Base-by-base conservation (phyloP, 1,140 invertebrate species). In the Brachionus manjavacas region DNA sequence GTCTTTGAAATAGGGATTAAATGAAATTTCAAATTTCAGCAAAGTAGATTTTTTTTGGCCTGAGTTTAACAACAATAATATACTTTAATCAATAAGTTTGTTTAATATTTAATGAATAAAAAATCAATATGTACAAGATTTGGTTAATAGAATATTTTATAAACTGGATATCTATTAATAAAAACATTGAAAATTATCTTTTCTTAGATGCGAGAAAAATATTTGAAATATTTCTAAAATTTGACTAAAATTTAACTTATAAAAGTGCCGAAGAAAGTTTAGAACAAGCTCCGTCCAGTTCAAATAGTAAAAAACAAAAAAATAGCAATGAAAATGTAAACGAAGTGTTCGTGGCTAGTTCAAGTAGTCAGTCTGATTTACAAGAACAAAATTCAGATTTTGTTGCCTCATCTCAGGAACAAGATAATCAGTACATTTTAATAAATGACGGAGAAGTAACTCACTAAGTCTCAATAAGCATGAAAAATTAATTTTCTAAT, bases 221-320 rank as follows among this genome's bases (percentile, higher is more conserved):
- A n/a, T n/a, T n/a, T n/a, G n/a, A n/a, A n/a, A n/a, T n/a, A n/a
- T n/a, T n/a, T n/a, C 4, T 31, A 35, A 35, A 35, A 35, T 7
- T 35, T 35, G 31, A 35, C 7, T 35, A 35, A 35, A n/a, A 35
- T 35, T 35, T 7, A 28, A 31, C 9, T 4, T 11, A 14, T 46
- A 12, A 12, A 46, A 68, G 64, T 68, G 8, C 2, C 11, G 68
- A 72, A 39, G 68, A 72, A 39, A 72, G 8, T 23, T 39, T 1
- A 12, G 20, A 16, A 9, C 72, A 76, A 76, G 2, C 41, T 25
- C 41, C 72, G 8, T 74, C 39, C 7, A 74, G 20, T 46, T 49
- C 79, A 41, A 81, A 81, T 81, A 60, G 25, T 12, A 81, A 81
- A 64, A 81, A 81, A 64, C 79, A 81, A 60, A 41, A 31, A 28